These are phyloP conservation scores for Crepidodera aurea DNA, from an alignment of 2,888 invertebrate genomes.

Conservation along the genomic window DNA sequence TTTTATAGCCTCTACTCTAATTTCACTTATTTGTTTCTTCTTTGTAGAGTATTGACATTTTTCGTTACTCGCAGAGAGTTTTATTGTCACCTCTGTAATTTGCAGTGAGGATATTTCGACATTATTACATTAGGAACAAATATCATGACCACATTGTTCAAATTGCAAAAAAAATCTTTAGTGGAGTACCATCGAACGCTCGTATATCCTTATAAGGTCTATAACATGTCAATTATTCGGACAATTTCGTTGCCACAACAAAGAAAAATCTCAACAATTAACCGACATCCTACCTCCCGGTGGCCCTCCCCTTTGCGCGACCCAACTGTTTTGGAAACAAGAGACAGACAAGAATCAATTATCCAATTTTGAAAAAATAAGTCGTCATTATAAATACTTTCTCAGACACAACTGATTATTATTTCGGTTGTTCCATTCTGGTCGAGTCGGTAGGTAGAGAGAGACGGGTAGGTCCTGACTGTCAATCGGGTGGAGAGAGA, in stretches of 20 bases:
- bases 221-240: neutral
- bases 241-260: neutral
- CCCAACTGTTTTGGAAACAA: conserved; percentile 5
- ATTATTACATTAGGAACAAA: no score
- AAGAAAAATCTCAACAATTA: neutral
- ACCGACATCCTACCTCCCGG: neutral
- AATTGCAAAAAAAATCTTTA: no score
- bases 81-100: no score
- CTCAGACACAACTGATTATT: conserved; percentile 22
- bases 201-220: neutral
- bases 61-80: no score
- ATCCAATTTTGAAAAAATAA: conserved; percentile 27
- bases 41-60: no score
- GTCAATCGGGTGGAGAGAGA: conserved; percentile 9
- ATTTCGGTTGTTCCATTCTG: conserved; percentile 25
- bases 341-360: conserved; percentile 21
- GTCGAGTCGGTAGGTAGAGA: conserved; percentile 7
- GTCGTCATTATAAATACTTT: conserved; percentile 24
- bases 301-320: neutral
- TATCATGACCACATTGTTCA: no score
- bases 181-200: no score
- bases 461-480: neutral
- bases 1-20: no score
- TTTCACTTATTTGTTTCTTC: no score
- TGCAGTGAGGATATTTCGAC: no score